Conservation (phyloP, 2,797 vertebrate genomes). For the Chrysolophus pictus region DNA sequence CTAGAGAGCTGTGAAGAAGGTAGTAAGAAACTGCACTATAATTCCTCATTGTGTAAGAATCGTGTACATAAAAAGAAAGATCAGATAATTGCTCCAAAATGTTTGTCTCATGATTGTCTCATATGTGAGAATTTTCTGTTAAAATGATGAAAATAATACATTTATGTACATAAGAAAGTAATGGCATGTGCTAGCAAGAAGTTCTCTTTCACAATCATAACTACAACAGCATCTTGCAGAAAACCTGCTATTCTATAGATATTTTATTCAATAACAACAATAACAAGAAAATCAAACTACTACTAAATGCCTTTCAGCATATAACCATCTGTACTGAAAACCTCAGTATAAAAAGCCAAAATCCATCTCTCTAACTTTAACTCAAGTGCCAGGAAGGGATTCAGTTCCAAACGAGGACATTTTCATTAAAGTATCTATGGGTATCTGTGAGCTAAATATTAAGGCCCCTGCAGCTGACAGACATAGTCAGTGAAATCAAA, state of each 20-base stretch:
- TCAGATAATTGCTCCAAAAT: background rate
- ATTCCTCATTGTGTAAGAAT: background rate
- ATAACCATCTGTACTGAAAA: background rate
- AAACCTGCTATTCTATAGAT: background rate
- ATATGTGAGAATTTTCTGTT: background rate
- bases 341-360: background rate
- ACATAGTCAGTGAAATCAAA: background rate
- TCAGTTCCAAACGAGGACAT: background rate
- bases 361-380: background rate
- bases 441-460: background rate
- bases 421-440: background rate
- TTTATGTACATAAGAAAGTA: background rate
- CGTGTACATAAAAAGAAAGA: background rate
- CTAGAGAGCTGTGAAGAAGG: background rate
- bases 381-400: background rate
- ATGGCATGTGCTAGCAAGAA: background rate
- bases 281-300: background rate
- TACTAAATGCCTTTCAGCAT: background rate
- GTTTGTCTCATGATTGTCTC: background rate
- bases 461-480: accelerated
- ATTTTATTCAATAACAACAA: background rate
- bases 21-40: background rate
- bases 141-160: slow-evolving; percentile 5
- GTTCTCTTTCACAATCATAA: background rate
- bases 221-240: background rate